Evolutionary conservation across 2,888 invertebrate genomes (phyloP).

Genomic region (Drosophila borealis): DNA sequence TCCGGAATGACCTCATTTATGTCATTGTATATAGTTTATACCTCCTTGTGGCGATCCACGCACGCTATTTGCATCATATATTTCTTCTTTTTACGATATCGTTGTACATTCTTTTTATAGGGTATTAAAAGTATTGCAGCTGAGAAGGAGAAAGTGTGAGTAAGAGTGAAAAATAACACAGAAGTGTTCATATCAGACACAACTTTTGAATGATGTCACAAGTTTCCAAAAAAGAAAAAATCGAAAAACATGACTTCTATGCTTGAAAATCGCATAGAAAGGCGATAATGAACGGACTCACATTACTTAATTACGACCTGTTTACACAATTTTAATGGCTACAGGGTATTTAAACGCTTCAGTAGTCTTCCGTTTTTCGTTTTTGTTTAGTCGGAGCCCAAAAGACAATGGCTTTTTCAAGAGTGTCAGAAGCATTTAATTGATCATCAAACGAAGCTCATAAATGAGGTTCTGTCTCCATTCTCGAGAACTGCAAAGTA

Average conservation of each 20-base stretch:
- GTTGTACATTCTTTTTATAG: not conserved
- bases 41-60: conserved; percentile 6
- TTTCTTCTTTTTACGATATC: not conserved
- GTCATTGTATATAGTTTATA: conserved; percentile 19
- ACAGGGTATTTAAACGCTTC: not conserved
- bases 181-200: not conserved
- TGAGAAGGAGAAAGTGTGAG: not conserved
- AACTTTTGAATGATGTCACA: too few species aligned
- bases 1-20: conserved; percentile 31
- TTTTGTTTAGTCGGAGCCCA: conserved; percentile 4
- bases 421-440: conserved; percentile 54
- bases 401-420: conserved; percentile 10
- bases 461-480: conserved; percentile 37
- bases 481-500: conserved; percentile 14
- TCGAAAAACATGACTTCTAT: not conserved
- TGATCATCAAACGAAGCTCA: conserved; percentile 48
- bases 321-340: not conserved
- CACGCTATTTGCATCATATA: conserved; percentile 8
- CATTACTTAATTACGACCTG: not conserved
- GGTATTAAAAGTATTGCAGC: not conserved
- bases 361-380: not conserved
- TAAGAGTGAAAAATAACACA: not conserved
- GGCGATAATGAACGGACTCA: not conserved
- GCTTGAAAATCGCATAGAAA: conserved; percentile 5
- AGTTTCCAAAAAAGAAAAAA: not conserved